Conservation (phyloP, 2,113 vertebrate genomes). For the Apus apus region DNA sequence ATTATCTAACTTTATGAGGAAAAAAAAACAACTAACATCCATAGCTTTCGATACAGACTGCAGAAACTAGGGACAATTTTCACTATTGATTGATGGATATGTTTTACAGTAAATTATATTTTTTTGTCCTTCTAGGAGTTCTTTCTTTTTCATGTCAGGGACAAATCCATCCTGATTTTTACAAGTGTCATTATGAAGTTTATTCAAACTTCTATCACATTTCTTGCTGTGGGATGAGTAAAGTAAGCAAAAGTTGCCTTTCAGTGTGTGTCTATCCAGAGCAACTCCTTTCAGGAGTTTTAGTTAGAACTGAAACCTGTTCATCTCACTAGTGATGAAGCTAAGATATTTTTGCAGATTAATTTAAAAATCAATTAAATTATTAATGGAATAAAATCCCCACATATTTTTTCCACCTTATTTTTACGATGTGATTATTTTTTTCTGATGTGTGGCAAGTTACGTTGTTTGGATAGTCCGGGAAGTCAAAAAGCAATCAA, state of each 20-base stretch:
- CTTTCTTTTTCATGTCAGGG: neutral
- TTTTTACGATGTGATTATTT: neutral
- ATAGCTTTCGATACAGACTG: neutral
- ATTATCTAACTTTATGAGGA: slow-evolving; percentile 21
- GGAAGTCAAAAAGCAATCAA: neutral
- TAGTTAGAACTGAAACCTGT: neutral
- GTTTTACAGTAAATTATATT: neutral
- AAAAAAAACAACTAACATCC: neutral
- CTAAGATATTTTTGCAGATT: neutral
- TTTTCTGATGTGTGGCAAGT: neutral
- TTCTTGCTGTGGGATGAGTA: neutral
- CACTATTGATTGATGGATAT: neutral
- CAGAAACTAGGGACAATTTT: neutral
- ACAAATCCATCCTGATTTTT: neutral
- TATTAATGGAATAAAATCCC: neutral
- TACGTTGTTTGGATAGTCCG: neutral
- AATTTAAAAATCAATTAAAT: neutral
- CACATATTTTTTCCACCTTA: neutral
- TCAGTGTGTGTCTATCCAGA: neutral
- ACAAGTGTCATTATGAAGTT: neutral
- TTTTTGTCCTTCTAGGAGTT: neutral
- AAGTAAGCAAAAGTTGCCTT: neutral
- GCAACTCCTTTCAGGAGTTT: neutral
- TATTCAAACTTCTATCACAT: neutral
- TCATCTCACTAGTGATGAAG: neutral